Conservation (phyloP, 92 coral and sea anemone species). For the Zoanthus sociatus region DNA sequence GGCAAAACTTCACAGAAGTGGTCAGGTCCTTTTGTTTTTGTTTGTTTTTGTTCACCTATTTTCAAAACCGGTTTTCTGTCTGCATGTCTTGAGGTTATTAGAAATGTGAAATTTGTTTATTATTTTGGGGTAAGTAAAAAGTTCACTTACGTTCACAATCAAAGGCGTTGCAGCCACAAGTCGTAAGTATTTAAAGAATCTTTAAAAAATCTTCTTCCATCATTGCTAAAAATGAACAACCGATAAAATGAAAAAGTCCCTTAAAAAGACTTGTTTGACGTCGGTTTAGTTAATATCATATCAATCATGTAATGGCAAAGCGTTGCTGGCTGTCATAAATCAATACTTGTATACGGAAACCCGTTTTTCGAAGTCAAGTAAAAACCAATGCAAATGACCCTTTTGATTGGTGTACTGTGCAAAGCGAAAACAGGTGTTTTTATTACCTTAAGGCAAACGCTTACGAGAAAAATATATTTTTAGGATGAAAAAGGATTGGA, state of each 20-base stretch:
- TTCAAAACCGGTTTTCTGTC: too few species aligned
- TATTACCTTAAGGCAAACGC: constrained; percentile 19
- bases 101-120: background rate
- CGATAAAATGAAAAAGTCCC: background rate
- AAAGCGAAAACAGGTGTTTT: constrained; percentile 11
- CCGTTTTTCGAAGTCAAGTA: constrained; percentile 9
- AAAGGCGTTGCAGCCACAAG: constrained; percentile 10
- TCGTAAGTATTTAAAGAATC: background rate
- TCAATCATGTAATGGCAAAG: constrained; percentile 28
- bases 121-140: background rate
- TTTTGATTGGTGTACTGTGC: constrained; percentile 24
- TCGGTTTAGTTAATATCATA: background rate
- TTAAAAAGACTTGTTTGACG: constrained; percentile 9
- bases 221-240: background rate
- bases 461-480: background rate
- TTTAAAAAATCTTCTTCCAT: constrained; percentile 7
- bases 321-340: constrained; percentile 23
- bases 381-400: background rate
- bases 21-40: background rate
- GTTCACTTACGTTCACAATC: constrained; percentile 16
- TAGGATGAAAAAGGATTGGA: background rate
- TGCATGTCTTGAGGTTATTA: background rate
- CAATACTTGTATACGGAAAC: constrained; percentile 44
- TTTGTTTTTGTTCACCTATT: background rate
- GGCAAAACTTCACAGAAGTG: background rate